These are phyloP conservation scores for Myotis myotis DNA, from an alignment of 2,797 vertebrate genomes.

Conservation along the genomic window DNA sequence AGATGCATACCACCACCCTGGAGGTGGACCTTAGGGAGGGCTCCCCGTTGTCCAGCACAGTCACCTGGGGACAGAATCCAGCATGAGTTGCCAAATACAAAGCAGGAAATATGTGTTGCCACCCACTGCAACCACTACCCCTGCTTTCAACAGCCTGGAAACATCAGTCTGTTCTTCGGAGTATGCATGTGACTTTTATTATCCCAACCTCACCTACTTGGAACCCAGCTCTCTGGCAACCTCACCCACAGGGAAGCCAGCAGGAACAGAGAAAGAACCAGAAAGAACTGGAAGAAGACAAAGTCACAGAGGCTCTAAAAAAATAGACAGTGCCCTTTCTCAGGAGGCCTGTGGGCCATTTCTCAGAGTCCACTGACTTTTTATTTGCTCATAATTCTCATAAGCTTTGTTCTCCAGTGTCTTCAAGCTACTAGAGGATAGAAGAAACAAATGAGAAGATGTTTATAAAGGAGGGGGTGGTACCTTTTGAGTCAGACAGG, in stretches of 20 bases:
- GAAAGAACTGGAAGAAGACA: slow-evolving; percentile 27
- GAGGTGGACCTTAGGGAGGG: slow-evolving; percentile 91
- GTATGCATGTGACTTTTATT: not conserved
- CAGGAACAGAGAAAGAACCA: not conserved
- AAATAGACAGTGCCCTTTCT: not conserved
- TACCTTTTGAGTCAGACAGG: not conserved
- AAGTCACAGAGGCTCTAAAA: not conserved
- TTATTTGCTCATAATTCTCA: not conserved
- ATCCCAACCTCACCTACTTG: slow-evolving; percentile 15
- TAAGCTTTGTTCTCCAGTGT: not conserved
- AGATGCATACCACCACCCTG: slow-evolving; percentile 90
- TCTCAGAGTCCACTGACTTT: not conserved
- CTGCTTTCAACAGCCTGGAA: not conserved
- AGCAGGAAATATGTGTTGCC: not conserved
- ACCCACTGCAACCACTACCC: not conserved
- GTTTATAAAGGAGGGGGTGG: not conserved
- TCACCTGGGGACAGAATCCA: slow-evolving; percentile 87
- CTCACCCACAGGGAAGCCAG: not conserved
- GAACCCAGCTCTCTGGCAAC: not conserved
- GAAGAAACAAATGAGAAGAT: not conserved
- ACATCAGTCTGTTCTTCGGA: not conserved
- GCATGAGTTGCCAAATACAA: not conserved
- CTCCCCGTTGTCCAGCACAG: slow-evolving; percentile 92
- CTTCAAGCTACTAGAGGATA: not conserved
- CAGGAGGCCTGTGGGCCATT: not conserved